Evolutionary conservation across 2,797 vertebrate genomes (phyloP), one percentile per base, ranked within the genome.

Genomic region (Cheirogaleus major): DNA sequence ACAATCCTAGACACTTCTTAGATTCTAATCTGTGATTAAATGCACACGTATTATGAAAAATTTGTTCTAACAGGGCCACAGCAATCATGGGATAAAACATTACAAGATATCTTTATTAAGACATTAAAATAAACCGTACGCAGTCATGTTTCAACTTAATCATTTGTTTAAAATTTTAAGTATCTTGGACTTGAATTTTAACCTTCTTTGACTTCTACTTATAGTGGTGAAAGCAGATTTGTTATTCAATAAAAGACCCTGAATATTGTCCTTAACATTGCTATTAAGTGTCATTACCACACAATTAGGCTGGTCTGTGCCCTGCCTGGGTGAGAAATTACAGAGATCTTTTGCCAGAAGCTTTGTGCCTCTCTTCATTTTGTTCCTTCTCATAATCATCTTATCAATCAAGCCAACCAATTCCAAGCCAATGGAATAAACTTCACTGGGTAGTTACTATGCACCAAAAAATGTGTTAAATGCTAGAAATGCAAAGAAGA

Each of bases 141-240:
- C 25, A 69, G 30, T 83, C 43, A 55, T 76, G 14, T 85, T 92
- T 63, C 7, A 15, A 83, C 2, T 76, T 91, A 91, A 70, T 78
- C 43, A 52, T 87, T 81, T 93, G 73, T 15, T 95, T 95, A 67
- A 93, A 93, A n/a, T 7, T 69, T 75, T 91, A 91, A 94, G 23
- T 27, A 82, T 43, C 30, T 63, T 70, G 41, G 65, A 80, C 57
- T 88, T 93, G 75, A 65, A 80, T 43, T 95, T 94, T 72, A 45
- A 70, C 11, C 17, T 86, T 57, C 20, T 93, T 94, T 72, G 20
- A 81, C 41, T 2, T 95, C 38, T 79, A 35, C 2, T 83, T 94
- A 41, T 20, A 20, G n/a, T 50, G 41, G 79, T 79, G 25, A 89
- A 73, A 91, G 25, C 5, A 83, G n/a, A 61, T 17, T 83, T 89